These are phyloP conservation scores for Rhinoderma darwinii DNA, from an alignment of 2,113 vertebrate species.

Conservation along the genomic window DNA sequence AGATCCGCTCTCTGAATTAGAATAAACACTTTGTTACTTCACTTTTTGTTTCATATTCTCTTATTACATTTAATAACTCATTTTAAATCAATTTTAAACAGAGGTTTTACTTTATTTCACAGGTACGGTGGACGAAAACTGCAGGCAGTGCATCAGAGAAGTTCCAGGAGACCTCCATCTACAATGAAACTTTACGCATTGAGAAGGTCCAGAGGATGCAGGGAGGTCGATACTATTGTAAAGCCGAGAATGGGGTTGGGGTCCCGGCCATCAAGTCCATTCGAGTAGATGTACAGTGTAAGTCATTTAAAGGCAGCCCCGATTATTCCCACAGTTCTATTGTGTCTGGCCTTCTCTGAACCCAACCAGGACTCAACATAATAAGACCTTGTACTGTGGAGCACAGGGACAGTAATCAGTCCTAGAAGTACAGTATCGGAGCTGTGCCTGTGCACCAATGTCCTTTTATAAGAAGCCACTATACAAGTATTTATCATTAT, in stretches of 20 bases:
- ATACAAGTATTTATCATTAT: not conserved
- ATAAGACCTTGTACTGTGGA: conserved; percentile 54
- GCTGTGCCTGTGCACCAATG: not conserved
- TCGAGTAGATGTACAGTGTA: conserved; percentile 99
- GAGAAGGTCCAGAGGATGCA: conserved; percentile 90
- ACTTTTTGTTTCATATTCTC: not conserved
- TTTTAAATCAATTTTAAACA: not conserved
- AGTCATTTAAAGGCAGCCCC: conserved; percentile 76
- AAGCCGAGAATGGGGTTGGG: conserved; percentile 97
- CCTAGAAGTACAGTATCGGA: not conserved
- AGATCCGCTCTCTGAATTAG: not conserved
- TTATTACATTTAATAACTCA: not conserved
- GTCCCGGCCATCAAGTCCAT: conserved; percentile 99
- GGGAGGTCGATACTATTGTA: conserved; percentile 99
- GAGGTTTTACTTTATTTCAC: not conserved
- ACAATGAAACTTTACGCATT: conserved; percentile 95
- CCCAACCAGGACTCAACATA: conserved; percentile 62
- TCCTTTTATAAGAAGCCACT: not conserved
- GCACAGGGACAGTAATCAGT: conserved; percentile 47
- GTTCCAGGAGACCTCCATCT: conserved; percentile 97
- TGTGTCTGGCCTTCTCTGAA: not conserved
- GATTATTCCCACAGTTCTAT: conserved; percentile 72
- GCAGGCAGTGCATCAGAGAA: conserved; percentile 96
- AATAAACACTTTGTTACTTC: not conserved
- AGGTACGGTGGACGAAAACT: conserved; percentile 98